phyloP scores from a whole-genome alignment of 2,888 invertebrate genomes.

The Scelioninae gen. 1 region DNA sequence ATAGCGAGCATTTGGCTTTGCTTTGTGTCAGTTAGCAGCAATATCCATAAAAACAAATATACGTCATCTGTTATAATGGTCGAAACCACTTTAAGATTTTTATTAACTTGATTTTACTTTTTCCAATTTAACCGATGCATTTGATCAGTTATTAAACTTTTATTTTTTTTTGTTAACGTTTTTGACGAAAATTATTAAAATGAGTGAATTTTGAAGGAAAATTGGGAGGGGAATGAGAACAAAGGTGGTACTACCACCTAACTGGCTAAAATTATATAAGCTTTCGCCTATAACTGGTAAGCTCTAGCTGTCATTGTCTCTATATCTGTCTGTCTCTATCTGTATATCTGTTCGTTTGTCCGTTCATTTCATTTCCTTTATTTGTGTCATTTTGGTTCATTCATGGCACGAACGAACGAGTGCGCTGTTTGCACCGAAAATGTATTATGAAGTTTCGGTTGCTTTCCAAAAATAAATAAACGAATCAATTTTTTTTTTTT shows the following conservation, averaged over 20 bases:
- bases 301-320: constrained; percentile 80
- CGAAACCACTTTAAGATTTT: constrained; percentile 10
- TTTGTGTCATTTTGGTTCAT: too few species aligned
- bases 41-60: constrained; percentile 34
- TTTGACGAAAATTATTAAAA: too few species aligned
- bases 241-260: too few species aligned
- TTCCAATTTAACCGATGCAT: constrained; percentile 10
- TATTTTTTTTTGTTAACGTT: not conserved
- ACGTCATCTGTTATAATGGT: constrained; percentile 32
- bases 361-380: constrained; percentile 57
- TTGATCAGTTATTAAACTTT: not conserved
- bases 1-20: constrained; percentile 59
- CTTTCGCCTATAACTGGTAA: constrained; percentile 77
- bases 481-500: too few species aligned
- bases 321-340: constrained; percentile 74
- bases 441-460: too few species aligned
- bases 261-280: constrained; percentile 76
- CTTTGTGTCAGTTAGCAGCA: constrained; percentile 64
- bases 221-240: too few species aligned
- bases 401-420: too few species aligned
- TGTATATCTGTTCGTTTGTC: constrained; percentile 75
- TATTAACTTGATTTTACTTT: constrained; percentile 32
- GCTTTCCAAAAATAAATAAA: too few species aligned
- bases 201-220: too few species aligned
- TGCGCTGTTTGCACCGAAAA: too few species aligned